Conservation (phyloP, 2,113 vertebrate species). For the Oostethus manadensis region DNA sequence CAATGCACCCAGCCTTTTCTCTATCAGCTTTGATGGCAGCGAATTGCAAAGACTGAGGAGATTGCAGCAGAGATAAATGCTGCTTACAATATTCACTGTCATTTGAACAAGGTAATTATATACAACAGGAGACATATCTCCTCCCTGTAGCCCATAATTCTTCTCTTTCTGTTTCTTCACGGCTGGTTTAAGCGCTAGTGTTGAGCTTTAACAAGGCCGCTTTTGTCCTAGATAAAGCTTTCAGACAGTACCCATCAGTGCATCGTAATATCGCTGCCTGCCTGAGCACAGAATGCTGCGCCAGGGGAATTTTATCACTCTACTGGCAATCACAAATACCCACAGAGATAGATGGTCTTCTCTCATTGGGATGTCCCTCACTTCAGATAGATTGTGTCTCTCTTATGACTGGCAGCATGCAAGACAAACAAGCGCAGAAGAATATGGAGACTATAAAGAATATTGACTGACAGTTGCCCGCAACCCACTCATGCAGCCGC, state of each 20-base stretch:
- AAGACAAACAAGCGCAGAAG: slow-evolving; percentile 52
- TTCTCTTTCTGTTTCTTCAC: slow-evolving; percentile 43
- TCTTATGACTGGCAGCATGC: slow-evolving; percentile 54
- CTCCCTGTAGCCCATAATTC: slow-evolving; percentile 30
- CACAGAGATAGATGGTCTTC: slow-evolving; percentile 52
- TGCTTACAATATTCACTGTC: slow-evolving; percentile 58
- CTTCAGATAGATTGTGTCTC: slow-evolving; percentile 41
- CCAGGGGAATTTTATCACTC: slow-evolving; percentile 61
- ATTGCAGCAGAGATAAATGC: slow-evolving; percentile 56
- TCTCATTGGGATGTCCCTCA: slow-evolving; percentile 57
- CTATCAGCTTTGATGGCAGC: slow-evolving; percentile 53
- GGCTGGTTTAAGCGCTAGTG: slow-evolving; percentile 50
- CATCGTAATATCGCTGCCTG: slow-evolving; percentile 52
- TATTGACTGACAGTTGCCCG: slow-evolving; percentile 58
- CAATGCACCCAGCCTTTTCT: slow-evolving; percentile 29
- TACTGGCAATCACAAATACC: slow-evolving; percentile 58
- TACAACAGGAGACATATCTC: slow-evolving; percentile 47
- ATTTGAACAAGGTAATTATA: slow-evolving; percentile 61
- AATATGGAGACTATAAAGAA: slow-evolving; percentile 42
- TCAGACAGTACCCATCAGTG: slow-evolving; percentile 53
- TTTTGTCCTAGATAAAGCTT: slow-evolving; percentile 62
- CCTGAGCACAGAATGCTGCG: slow-evolving; percentile 48
- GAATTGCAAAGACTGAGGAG: slow-evolving; percentile 41
- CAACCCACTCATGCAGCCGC: slow-evolving; percentile 47
- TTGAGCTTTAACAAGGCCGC: slow-evolving; percentile 58